Evolutionary conservation across 2,888 invertebrate species (phyloP).

Genomic region (Drosophila buzzatii): DNA sequence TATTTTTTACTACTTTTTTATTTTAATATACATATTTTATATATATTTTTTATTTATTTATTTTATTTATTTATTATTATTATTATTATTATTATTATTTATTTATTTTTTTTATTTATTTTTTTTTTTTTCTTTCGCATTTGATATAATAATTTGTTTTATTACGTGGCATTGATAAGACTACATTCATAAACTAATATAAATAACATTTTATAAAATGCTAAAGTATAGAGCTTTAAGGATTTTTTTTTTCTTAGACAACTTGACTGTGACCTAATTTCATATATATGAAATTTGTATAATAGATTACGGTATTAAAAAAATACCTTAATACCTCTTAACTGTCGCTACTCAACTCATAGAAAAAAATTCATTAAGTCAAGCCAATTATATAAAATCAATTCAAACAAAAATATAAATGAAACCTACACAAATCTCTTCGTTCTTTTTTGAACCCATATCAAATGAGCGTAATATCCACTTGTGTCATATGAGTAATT

Average conservation of each 20-base stretch:
- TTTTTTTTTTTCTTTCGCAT: too few species aligned
- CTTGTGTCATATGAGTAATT: constrained; percentile 22
- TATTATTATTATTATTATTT: too few species aligned
- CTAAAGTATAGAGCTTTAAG: too few species aligned
- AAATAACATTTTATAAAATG: too few species aligned
- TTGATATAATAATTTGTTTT: too few species aligned
- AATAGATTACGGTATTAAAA: neutral
- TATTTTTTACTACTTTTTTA: too few species aligned
- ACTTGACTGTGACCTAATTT: neutral
- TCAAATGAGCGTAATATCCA: constrained; percentile 33
- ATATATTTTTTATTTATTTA: too few species aligned
- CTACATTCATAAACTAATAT: too few species aligned
- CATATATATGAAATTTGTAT: neutral
- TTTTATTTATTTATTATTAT: too few species aligned
- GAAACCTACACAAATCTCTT: neutral
- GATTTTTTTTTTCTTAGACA: neutral
- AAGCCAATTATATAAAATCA: constrained; percentile 16
- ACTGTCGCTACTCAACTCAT: neutral
- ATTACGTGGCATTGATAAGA: too few species aligned
- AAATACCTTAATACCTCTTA: neutral
- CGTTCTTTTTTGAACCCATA: neutral
- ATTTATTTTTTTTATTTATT: too few species aligned
- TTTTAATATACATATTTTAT: too few species aligned
- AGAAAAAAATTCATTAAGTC: neutral
- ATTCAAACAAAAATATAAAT: neutral